Evolutionary conservation across 2,113 vertebrate genomes (phyloP).

Genomic region (Odocoileus hemionus): DNA sequence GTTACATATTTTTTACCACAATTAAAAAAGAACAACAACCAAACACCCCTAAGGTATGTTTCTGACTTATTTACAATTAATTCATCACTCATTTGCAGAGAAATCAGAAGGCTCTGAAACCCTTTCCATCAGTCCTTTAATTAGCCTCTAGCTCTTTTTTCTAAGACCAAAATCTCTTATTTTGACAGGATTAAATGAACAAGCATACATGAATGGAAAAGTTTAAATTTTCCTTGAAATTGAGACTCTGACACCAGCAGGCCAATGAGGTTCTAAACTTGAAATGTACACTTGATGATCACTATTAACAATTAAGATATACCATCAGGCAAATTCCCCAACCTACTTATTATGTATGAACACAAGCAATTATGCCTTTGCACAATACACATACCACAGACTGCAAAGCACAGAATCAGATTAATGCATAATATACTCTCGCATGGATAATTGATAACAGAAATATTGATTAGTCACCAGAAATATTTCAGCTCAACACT

Average conservation of each 20-base stretch:
- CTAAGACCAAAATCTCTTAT: slow-evolving; percentile 39
- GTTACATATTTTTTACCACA: neutral
- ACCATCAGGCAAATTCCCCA: slow-evolving; percentile 51
- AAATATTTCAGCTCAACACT: slow-evolving; percentile 46
- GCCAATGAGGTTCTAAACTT: slow-evolving; percentile 50
- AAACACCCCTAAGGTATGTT: neutral
- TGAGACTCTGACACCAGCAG: slow-evolving; percentile 44
- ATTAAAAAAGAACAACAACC: neutral
- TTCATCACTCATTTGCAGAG: neutral
- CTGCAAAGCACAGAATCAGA: neutral
- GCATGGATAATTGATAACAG: slow-evolving; percentile 58
- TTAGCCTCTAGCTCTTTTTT: slow-evolving; percentile 54
- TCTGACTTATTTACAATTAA: slow-evolving; percentile 47
- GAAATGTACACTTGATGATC: slow-evolving; percentile 38
- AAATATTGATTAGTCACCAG: slow-evolving; percentile 60
- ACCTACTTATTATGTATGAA: slow-evolving; percentile 66
- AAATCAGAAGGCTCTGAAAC: slow-evolving; percentile 38
- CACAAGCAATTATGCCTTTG: slow-evolving; percentile 31
- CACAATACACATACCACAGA: slow-evolving; percentile 12
- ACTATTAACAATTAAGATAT: slow-evolving; percentile 58
- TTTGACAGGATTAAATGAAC: slow-evolving; percentile 57
- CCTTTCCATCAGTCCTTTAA: slow-evolving; percentile 14
- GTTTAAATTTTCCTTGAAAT: slow-evolving; percentile 61
- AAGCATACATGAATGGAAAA: slow-evolving; percentile 32
- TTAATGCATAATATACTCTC: slow-evolving; percentile 53